Percentiles rank a stretch among this genome's conserved stretches.
These are phyloP conservation scores for Brachionus plicatilis DNA, from an alignment of 1,140 invertebrate genomes.

Conservation along the genomic window DNA sequence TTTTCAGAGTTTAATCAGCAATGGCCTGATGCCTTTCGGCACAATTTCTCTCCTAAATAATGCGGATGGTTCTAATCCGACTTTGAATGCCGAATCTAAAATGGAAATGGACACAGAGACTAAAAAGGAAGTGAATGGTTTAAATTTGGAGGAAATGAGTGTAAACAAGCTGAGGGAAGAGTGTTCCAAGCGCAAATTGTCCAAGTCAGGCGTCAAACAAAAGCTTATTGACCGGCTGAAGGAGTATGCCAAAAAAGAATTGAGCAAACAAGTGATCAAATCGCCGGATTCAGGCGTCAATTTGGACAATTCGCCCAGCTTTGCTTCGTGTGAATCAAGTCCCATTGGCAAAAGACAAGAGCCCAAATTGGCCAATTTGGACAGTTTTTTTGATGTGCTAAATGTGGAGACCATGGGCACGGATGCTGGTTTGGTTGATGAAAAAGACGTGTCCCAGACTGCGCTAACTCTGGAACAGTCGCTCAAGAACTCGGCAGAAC, in stretches of 20 bases:
- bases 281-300: conserved; percentile 26
- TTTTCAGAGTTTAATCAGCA: conserved; percentile 7
- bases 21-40: background rate
- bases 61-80: background rate
- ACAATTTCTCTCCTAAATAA: background rate
- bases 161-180: conserved; percentile 29
- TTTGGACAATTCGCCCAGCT: background rate
- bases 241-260: background rate
- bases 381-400: background rate
- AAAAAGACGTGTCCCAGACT: conserved; percentile 5
- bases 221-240: conserved; percentile 13
- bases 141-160: conserved; percentile 7
- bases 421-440: background rate
- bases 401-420: background rate
- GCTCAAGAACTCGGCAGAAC: conserved; percentile 6
- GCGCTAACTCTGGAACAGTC: background rate
- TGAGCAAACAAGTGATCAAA: background rate
- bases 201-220: conserved; percentile 9
- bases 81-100: background rate
- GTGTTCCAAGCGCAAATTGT: conserved; percentile 9
- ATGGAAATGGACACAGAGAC: background rate
- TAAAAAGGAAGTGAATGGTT: background rate
- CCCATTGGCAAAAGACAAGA: background rate
- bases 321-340: background rate
- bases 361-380: background rate